These are phyloP conservation scores for Chamaea fasciata DNA, from an alignment of 2,113 vertebrate genomes.

Conservation along the genomic window DNA sequence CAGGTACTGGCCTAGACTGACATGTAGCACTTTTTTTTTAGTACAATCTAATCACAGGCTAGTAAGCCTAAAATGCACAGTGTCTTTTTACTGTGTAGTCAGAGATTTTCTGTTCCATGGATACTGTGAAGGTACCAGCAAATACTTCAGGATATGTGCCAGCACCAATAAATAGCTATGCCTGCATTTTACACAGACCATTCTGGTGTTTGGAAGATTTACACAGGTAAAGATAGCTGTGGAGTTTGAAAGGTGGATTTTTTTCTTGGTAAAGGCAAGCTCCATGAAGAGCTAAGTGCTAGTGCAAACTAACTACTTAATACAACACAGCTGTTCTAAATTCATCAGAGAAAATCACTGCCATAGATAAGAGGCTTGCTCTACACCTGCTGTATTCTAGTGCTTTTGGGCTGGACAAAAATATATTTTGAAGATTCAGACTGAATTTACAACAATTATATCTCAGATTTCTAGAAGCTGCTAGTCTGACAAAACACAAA, in stretches of 20 bases:
- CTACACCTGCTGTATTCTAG: not conserved
- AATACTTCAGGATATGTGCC: not conserved
- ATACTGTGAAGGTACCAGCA: not conserved
- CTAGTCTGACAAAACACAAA: not conserved
- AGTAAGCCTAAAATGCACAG: not conserved
- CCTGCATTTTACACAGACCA: not conserved
- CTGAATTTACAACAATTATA: not conserved
- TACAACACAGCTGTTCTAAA: not conserved
- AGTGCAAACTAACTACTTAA: not conserved
- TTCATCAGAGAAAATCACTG: not conserved
- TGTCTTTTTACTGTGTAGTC: not conserved
- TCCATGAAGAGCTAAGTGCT: not conserved
- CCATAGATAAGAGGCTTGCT: not conserved
- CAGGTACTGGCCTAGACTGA: not conserved
- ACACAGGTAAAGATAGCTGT: not conserved
- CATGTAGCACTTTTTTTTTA: not conserved
- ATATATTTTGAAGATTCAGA: not conserved
- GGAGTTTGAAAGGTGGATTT: not conserved
- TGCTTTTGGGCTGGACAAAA: not conserved
- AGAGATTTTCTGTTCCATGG: not conserved
- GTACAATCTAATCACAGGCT: accelerated
- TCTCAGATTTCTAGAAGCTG: not conserved
- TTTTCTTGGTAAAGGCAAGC: not conserved
- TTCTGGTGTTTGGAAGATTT: not conserved
- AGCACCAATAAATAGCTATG: not conserved